Conservation (phyloP, 2,888 invertebrate species). For the Noctua pronuba region DNA sequence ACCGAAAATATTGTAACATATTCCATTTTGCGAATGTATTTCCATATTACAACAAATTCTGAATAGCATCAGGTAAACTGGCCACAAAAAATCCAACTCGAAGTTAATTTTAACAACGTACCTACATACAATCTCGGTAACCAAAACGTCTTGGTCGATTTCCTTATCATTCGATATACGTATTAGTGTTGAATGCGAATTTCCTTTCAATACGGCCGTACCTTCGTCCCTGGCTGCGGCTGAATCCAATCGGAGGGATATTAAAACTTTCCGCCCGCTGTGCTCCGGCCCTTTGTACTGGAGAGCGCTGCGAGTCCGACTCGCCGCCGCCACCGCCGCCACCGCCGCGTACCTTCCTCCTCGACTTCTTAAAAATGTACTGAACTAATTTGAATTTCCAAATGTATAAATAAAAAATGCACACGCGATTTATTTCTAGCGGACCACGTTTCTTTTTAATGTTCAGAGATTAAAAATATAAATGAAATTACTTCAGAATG, state of each 20-base stretch:
- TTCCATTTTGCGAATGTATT: neutral
- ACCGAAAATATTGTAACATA: neutral
- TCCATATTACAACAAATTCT: neutral
- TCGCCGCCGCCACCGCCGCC: conserved; percentile 44
- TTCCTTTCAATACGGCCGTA: conserved; percentile 78
- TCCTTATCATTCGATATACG: conserved; percentile 83
- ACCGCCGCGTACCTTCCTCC: conserved; percentile 59
- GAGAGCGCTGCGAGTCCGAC: conserved; percentile 73
- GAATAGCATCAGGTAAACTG: neutral
- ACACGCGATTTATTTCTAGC: conserved; percentile 26
- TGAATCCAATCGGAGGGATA: conserved; percentile 89
- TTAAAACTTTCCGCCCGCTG: conserved; percentile 88
- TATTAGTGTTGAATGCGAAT: conserved; percentile 84
- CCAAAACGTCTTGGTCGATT: conserved; percentile 74
- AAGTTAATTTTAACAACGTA: conserved; percentile 46
- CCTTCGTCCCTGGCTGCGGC: conserved; percentile 82
- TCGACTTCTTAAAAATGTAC: conserved; percentile 78
- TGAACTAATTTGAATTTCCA: conserved; percentile 75
- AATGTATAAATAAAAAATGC: conserved; percentile 59
- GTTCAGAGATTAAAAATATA: neutral
- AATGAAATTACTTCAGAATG: neutral
- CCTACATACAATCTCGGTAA: conserved; percentile 27
- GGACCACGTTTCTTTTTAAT: conserved; percentile 4
- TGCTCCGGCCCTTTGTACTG: conserved; percentile 81
- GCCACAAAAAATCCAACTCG: conserved; percentile 15